Conservation (phyloP, 2,797 vertebrate genomes). For the Megalops cyprinoides region DNA sequence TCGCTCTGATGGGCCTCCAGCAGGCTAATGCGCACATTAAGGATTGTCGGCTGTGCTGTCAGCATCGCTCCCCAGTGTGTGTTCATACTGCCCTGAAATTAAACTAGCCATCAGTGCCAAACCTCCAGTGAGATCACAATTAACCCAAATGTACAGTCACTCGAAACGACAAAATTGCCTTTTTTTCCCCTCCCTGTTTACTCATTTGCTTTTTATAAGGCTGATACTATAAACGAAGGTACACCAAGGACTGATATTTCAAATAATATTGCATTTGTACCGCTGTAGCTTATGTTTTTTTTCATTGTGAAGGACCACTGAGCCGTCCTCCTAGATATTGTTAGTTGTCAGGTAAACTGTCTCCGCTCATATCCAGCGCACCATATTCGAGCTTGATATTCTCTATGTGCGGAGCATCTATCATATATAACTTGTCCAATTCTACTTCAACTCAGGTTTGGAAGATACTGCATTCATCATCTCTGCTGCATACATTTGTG, state of each 20-base stretch:
- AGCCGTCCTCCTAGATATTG: neutral
- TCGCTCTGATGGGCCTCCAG: neutral
- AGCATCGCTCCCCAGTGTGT: neutral
- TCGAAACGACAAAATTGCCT: neutral
- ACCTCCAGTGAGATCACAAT: neutral
- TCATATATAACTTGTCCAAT: neutral
- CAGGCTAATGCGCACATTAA: constrained; percentile 9
- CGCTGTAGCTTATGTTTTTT: neutral
- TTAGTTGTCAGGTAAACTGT: neutral
- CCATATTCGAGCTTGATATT: neutral
- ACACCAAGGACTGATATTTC: neutral
- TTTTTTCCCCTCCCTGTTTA: neutral
- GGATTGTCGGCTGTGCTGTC: neutral
- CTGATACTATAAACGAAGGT: neutral
- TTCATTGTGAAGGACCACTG: neutral
- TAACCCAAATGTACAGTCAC: neutral
- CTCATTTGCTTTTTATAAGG: neutral
- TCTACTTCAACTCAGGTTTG: neutral
- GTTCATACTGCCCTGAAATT: constrained; percentile 8
- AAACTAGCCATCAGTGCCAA: constrained; percentile 13
- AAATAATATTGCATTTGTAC: neutral
- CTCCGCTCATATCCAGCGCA: neutral
- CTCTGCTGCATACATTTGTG: neutral
- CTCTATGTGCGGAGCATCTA: neutral
- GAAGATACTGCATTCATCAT: neutral